phyloP scores from a whole-genome alignment of 30 jellyfish, hydroid and myxozoan genomes.

The Hydractinia symbiolongicarpus region DNA sequence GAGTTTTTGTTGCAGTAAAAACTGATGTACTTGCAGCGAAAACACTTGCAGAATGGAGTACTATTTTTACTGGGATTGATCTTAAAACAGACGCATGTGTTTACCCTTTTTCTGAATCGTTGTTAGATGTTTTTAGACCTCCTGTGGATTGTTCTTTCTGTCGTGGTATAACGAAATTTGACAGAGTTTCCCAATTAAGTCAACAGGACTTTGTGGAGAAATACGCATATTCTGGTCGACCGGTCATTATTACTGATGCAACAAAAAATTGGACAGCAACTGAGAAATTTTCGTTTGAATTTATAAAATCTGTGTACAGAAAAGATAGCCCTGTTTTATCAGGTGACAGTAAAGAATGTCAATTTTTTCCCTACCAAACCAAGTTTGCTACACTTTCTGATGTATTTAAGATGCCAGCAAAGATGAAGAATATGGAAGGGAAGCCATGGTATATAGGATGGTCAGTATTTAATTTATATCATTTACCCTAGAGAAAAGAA shows the following conservation, averaged over 20 bases:
- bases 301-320: constrained; percentile 56
- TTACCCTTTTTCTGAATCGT: constrained; percentile 42
- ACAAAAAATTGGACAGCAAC: constrained; percentile 80
- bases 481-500: neutral
- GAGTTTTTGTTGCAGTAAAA: constrained; percentile 34
- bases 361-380: constrained; percentile 79
- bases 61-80: constrained; percentile 33
- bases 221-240: constrained; percentile 75
- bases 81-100: constrained; percentile 54
- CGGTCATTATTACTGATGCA: constrained; percentile 78
- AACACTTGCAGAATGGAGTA: constrained; percentile 43
- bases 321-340: constrained; percentile 70
- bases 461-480: constrained; percentile 48
- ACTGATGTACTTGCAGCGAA: constrained; percentile 24
- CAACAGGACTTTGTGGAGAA: constrained; percentile 63
- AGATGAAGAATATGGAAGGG: constrained; percentile 71
- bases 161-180: constrained; percentile 50
- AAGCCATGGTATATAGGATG: constrained; percentile 91
- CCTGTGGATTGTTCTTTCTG: constrained; percentile 80
- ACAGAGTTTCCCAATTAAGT: constrained; percentile 59
- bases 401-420: constrained; percentile 76
- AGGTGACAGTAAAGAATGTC: constrained; percentile 66
- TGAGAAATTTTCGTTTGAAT: constrained; percentile 50
- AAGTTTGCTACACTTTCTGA: constrained; percentile 51
- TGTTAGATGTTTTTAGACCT: constrained; percentile 74